These are phyloP conservation scores for Yponomeuta sedellus DNA, from an alignment of 2,888 invertebrate species.

Conservation along the genomic window DNA sequence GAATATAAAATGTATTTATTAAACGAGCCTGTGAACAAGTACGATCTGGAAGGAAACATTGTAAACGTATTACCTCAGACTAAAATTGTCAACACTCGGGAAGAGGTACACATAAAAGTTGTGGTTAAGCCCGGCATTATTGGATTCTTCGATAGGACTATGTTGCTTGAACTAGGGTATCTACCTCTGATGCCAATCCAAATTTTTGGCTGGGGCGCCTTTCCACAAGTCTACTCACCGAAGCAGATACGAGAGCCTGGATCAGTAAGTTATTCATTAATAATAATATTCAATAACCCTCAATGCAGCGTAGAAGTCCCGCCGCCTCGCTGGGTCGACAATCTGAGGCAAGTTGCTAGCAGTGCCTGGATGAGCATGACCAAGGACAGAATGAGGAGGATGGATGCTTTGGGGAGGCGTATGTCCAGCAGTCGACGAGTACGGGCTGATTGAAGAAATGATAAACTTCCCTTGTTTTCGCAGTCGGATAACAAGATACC, in stretches of 20 bases:
- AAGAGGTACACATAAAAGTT: constrained; percentile 55
- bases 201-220: constrained; percentile 74
- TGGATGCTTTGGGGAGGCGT: too few species aligned
- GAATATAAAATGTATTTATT: constrained; percentile 54
- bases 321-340: too few species aligned
- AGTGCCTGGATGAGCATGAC: too few species aligned
- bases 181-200: constrained; percentile 69
- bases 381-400: too few species aligned
- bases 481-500: too few species aligned
- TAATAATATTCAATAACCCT: too few species aligned
- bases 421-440: too few species aligned
- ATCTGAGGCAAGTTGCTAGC: too few species aligned
- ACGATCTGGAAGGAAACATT: constrained; percentile 58
- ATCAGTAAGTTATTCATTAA: constrained; percentile 32
- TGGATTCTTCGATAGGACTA: constrained; percentile 68
- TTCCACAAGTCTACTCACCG: constrained; percentile 75
- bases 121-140: constrained; percentile 72
- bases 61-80: constrained; percentile 57
- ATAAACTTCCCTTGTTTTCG: background rate
- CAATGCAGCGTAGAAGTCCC: too few species aligned
- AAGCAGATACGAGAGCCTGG: constrained; percentile 55
- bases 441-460: too few species aligned
- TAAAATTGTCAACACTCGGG: constrained; percentile 55
- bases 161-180: constrained; percentile 72
- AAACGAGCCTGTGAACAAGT: constrained; percentile 42